phyloP scores from a whole-genome alignment of 2,797 vertebrate genomes.

The Linurgus olivaceus region DNA sequence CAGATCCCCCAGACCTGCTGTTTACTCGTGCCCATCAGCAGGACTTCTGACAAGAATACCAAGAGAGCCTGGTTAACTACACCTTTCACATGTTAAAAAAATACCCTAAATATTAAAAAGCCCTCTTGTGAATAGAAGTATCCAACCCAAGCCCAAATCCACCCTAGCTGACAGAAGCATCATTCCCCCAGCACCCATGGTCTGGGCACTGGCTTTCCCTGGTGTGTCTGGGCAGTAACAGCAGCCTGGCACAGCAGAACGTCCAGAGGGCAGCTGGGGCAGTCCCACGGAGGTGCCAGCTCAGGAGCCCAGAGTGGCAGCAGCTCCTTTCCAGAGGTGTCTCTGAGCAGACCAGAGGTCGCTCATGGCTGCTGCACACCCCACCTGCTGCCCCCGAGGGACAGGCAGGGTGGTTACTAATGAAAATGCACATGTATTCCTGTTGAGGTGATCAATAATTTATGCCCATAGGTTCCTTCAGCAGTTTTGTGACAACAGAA shows the following conservation, averaged over 20 bases:
- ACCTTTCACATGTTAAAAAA: not conserved
- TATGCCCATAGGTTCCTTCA: conserved; percentile 40
- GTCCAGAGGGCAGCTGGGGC: not conserved
- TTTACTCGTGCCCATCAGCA: not conserved
- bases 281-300: not conserved
- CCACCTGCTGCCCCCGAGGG: not conserved
- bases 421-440: conserved; percentile 23
- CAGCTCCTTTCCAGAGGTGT: not conserved
- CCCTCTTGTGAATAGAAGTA: not conserved
- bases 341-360: not conserved
- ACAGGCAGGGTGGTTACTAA: conserved; percentile 6
- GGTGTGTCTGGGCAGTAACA: rapidly evolving
- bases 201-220: not conserved
- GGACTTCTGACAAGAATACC: not conserved
- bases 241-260: not conserved
- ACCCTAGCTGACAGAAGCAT: rapidly evolving
- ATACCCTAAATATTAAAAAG: not conserved
- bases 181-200: rapidly evolving
- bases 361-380: not conserved
- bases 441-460: conserved; percentile 66
- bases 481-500: conserved; percentile 71
- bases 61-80: not conserved
- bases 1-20: not conserved
- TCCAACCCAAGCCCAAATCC: not conserved
- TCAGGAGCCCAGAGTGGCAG: not conserved